phyloP scores from a whole-genome alignment of 1,140 invertebrate genomes.

The Hyles euphorbiae region DNA sequence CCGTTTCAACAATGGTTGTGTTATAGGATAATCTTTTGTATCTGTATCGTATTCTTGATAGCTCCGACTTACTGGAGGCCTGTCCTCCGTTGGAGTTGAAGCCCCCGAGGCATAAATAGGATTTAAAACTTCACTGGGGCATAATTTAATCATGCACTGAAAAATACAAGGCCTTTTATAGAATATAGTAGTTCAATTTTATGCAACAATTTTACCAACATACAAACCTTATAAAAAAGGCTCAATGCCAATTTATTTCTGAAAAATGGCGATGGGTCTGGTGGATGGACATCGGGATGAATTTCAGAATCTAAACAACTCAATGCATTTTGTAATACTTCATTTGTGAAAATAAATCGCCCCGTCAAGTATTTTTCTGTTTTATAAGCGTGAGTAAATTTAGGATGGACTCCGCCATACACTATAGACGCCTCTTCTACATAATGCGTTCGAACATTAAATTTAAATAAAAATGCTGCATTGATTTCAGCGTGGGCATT shows the following conservation, averaged over 20 bases:
- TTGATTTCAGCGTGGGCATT: constrained; percentile 84
- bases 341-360: constrained; percentile 65
- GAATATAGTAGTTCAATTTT: background rate
- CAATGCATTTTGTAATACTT: constrained; percentile 74
- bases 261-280: constrained; percentile 78
- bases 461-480: constrained; percentile 80
- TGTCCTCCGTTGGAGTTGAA: constrained; percentile 54
- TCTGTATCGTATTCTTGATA: constrained; percentile 40
- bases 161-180: constrained; percentile 6
- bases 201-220: constrained; percentile 2
- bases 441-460: constrained; percentile 50
- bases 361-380: constrained; percentile 79
- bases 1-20: constrained; percentile 78
- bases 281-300: constrained; percentile 77
- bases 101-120: constrained; percentile 25
- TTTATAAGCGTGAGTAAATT: constrained; percentile 81
- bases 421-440: constrained; percentile 71
- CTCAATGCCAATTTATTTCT: constrained; percentile 77
- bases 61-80: constrained; percentile 71
- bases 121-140: constrained; percentile 25
- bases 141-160: constrained; percentile 33
- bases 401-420: constrained; percentile 79
- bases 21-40: constrained; percentile 79
- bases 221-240: constrained; percentile 82
- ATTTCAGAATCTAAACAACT: constrained; percentile 77